Evolutionary conservation across 2,888 invertebrate genomes (phyloP).

Genomic region (Noctua fimbriata): DNA sequence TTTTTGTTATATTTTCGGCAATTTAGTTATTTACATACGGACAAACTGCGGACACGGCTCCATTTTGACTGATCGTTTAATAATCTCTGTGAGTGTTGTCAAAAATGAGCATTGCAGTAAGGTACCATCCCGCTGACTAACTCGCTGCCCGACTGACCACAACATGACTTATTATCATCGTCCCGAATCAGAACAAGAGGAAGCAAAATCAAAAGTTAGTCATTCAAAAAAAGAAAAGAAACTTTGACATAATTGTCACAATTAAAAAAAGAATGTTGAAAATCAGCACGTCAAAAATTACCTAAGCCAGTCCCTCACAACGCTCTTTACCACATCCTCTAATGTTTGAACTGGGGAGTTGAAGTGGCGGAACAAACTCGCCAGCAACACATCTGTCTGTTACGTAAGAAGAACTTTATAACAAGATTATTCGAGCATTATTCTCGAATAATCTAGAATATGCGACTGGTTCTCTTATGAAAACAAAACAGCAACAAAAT

Average conservation of each 20-base stretch:
- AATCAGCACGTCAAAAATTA: not conserved
- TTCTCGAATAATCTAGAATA: slow-evolving; percentile 14
- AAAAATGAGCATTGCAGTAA: not conserved
- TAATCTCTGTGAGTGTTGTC: not conserved
- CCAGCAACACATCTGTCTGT: not conserved
- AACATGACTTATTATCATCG: not conserved
- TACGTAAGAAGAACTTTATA: not conserved
- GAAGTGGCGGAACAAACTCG: not conserved
- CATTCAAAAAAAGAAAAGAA: not conserved
- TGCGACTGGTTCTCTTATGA: not conserved
- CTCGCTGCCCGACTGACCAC: not conserved
- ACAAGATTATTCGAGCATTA: not conserved
- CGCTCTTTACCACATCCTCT: not conserved
- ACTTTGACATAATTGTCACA: too few relatives aligned
- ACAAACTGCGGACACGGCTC: not conserved
- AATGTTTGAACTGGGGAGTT: not conserved
- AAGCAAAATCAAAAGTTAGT: not conserved
- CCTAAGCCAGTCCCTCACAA: not conserved
- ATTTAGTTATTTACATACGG: not conserved
- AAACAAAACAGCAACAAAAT: slow-evolving; percentile 31
- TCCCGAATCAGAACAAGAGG: not conserved
- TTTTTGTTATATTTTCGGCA: too few relatives aligned
- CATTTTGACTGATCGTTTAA: not conserved
- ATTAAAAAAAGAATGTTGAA: not conserved
- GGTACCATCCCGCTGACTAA: not conserved